These are phyloP conservation scores for Ceratina australensis DNA, from an alignment of 1,140 invertebrate species.

Conservation along the genomic window DNA sequence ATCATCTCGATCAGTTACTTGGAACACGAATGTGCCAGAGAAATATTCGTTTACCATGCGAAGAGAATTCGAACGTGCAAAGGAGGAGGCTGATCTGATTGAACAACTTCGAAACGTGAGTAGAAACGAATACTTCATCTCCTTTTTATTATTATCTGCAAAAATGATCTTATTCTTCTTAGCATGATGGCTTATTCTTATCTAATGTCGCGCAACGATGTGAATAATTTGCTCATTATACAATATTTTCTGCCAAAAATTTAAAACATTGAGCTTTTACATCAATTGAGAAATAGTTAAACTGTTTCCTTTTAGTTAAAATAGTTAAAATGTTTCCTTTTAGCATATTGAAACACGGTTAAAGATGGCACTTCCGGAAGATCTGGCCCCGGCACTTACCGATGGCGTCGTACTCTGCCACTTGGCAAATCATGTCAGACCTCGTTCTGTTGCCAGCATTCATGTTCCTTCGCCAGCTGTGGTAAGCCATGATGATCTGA, in stretches of 20 bases:
- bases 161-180: no score
- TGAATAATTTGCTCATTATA: no score
- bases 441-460: conserved; percentile 93
- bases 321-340: conserved; percentile 6
- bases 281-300: not conserved
- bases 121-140: conserved; percentile 26
- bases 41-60: conserved; percentile 95
- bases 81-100: conserved; percentile 93
- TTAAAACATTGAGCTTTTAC: not conserved
- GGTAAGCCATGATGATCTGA: conserved; percentile 81
- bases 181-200: no score
- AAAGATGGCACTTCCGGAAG: conserved; percentile 93
- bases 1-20: conserved; percentile 80
- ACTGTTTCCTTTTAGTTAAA: conserved; percentile 77
- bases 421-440: conserved; percentile 94
- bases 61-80: conserved; percentile 92
- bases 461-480: conserved; percentile 96
- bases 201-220: no score
- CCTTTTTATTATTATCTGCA: no score
- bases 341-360: conserved; percentile 94
- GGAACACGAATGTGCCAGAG: conserved; percentile 87
- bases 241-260: no score
- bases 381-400: conserved; percentile 90
- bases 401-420: conserved; percentile 97
- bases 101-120: conserved; percentile 90